Evolutionary conservation across 2,888 invertebrate genomes (phyloP).

Genomic region (Ormyrus rosae): DNA sequence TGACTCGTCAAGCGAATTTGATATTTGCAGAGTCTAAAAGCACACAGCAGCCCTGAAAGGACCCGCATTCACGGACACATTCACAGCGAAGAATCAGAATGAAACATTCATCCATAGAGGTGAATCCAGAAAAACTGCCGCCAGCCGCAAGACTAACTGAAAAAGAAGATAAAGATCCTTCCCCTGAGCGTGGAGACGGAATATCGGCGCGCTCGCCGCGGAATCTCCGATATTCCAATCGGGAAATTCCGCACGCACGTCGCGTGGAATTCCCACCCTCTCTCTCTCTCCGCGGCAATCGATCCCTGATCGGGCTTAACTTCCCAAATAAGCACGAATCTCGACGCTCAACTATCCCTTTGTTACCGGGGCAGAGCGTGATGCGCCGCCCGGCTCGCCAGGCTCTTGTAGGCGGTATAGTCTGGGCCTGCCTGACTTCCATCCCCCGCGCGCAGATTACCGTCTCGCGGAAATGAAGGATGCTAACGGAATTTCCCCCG

Average conservation of each 20-base stretch:
- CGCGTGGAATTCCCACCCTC: slow-evolving; percentile 61
- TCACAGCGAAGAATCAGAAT: too few relatives aligned
- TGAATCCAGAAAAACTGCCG: too few relatives aligned
- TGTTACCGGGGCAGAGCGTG: slow-evolving; percentile 17
- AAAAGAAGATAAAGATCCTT: too few relatives aligned
- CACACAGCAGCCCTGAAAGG: too few relatives aligned
- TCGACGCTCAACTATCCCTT: slow-evolving; percentile 49
- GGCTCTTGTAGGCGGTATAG: background rate
- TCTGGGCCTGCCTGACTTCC: too few relatives aligned
- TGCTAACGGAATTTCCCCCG: slow-evolving; percentile 42
- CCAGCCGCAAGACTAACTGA: too few relatives aligned
- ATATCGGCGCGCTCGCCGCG: slow-evolving; percentile 40
- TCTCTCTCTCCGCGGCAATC: slow-evolving; percentile 52
- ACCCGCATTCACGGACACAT: too few relatives aligned
- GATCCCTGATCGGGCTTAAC: slow-evolving; percentile 57
- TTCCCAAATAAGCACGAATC: slow-evolving; percentile 57
- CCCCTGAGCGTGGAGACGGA: background rate
- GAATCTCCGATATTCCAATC: slow-evolving; percentile 73
- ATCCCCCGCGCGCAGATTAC: background rate
- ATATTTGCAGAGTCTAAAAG: too few relatives aligned
- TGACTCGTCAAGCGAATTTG: too few relatives aligned
- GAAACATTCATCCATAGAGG: too few relatives aligned
- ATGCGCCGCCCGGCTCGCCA: background rate
- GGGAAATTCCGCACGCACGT: slow-evolving; percentile 71
- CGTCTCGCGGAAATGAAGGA: slow-evolving; percentile 49